Percentiles rank a stretch among this genome's conserved stretches.
These are phyloP conservation scores for Axea sp. DNA, from an alignment of 2,888 invertebrate species.

Conservation along the genomic window DNA sequence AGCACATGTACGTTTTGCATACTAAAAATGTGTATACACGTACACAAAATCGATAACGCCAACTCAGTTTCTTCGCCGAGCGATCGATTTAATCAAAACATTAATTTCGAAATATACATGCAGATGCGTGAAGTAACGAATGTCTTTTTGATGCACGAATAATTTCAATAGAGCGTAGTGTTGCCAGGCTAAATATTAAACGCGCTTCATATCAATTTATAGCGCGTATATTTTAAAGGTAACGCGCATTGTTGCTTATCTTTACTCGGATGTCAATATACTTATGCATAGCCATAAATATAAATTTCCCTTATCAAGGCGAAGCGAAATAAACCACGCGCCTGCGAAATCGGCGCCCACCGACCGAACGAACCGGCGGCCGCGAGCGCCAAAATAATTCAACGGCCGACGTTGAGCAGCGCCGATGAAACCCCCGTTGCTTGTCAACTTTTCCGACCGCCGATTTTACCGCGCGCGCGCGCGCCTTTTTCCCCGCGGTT, in stretches of 20 bases:
- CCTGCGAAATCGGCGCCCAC: constrained; percentile 52
- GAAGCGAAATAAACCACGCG: constrained; percentile 48
- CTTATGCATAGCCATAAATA: constrained; percentile 63
- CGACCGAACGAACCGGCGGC: constrained; percentile 62
- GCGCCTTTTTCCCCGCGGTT: constrained; percentile 3
- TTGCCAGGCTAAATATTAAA: constrained; percentile 50
- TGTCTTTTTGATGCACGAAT: constrained; percentile 40
- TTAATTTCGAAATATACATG: constrained; percentile 43
- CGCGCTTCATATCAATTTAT: constrained; percentile 53
- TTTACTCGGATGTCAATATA: constrained; percentile 53
- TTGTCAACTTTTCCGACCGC: constrained; percentile 25
- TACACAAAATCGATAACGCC: constrained; percentile 45
- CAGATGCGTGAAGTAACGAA: constrained; percentile 44
- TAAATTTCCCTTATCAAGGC: constrained; percentile 65
- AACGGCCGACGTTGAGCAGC: constrained; percentile 33
- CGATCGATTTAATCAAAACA: constrained; percentile 51
- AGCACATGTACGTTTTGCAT: constrained; percentile 43
- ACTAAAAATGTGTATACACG: constrained; percentile 44
- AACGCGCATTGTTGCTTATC: constrained; percentile 57
- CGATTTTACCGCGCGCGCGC: not conserved
- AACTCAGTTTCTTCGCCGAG: constrained; percentile 37
- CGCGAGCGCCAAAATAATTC: constrained; percentile 61
- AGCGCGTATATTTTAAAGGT: constrained; percentile 55
- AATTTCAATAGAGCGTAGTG: constrained; percentile 36
- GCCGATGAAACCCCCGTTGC: too few species aligned